Conservation (phyloP, 2,888 invertebrate genomes). For the Papilio protenor region DNA sequence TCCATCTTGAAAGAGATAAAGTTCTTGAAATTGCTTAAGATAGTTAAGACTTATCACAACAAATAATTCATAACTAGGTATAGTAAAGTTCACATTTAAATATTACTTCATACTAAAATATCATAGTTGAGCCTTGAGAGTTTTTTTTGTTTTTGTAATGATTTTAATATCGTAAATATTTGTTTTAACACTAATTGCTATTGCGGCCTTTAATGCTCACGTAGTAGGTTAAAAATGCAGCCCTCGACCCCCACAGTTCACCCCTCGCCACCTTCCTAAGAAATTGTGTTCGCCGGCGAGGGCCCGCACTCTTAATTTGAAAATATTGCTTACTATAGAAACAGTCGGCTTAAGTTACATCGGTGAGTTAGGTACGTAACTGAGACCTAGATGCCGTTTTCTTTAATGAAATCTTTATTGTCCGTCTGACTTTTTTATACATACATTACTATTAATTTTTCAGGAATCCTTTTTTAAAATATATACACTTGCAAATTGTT, state of each 20-base stretch:
- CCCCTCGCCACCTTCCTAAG: slow-evolving; percentile 58
- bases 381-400: slow-evolving; percentile 52
- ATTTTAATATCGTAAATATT: slow-evolving; percentile 36
- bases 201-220: slow-evolving; percentile 50
- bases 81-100: neutral
- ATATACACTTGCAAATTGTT: neutral
- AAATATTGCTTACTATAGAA: slow-evolving; percentile 73
- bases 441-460: neutral
- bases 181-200: slow-evolving; percentile 46
- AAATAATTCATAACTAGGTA: neutral
- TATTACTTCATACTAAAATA: neutral
- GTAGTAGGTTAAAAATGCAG: slow-evolving; percentile 53
- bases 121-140: neutral
- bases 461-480: neutral
- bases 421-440: neutral
- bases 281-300: slow-evolving; percentile 75
- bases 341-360: slow-evolving; percentile 74
- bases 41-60: neutral
- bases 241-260: slow-evolving; percentile 47
- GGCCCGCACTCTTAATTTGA: slow-evolving; percentile 71
- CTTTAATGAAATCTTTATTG: slow-evolving; percentile 28
- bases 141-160: slow-evolving; percentile 4
- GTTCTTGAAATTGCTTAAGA: slow-evolving; percentile 9
- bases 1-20: neutral
- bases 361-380: slow-evolving; percentile 56